A percentile compares a stretch with the other conserved stretches of the same genome.
These are phyloP conservation scores for Parazoanthus swiftii DNA, from an alignment of 92 coral and sea anemone species.

Conservation along the genomic window DNA sequence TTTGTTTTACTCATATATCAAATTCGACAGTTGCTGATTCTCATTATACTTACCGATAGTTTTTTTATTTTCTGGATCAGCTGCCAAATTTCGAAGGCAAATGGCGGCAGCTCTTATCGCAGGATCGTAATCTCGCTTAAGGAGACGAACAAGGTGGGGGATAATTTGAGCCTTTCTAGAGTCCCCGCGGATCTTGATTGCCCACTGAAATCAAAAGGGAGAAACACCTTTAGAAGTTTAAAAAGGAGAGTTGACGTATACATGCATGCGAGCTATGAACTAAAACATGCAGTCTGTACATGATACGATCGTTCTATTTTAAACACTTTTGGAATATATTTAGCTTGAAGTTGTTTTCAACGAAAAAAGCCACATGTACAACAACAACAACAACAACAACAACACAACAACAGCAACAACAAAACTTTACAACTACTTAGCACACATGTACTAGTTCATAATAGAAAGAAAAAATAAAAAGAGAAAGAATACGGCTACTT, in stretches of 20 bases:
- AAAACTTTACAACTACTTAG: no score
- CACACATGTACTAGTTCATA: no score
- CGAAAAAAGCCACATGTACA: no score
- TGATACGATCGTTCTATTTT: no score
- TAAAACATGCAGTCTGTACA: neutral
- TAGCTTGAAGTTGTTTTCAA: no score
- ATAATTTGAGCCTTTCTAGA: constrained; percentile 83
- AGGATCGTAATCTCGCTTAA: constrained; percentile 89
- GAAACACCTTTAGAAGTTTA: neutral
- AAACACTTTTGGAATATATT: no score
- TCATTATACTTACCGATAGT: constrained; percentile 54
- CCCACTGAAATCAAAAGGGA: constrained; percentile 69
- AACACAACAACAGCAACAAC: no score
- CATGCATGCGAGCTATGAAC: neutral
- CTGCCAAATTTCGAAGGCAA: constrained; percentile 86
- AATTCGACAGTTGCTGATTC: neutral
- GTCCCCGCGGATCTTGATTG: constrained; percentile 95
- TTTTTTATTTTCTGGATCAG: constrained; percentile 87
- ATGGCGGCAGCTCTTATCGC: constrained; percentile 93
- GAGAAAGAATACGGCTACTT: no score
- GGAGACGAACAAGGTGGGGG: constrained; percentile 77
- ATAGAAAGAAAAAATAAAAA: no score
- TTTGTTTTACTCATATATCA: no score
- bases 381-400: no score
- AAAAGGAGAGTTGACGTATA: neutral